Evolutionary conservation across 2,797 vertebrate species (phyloP), one percentile per base, ranked within the genome.

Genomic region (Rhinogobio ventralis): DNA sequence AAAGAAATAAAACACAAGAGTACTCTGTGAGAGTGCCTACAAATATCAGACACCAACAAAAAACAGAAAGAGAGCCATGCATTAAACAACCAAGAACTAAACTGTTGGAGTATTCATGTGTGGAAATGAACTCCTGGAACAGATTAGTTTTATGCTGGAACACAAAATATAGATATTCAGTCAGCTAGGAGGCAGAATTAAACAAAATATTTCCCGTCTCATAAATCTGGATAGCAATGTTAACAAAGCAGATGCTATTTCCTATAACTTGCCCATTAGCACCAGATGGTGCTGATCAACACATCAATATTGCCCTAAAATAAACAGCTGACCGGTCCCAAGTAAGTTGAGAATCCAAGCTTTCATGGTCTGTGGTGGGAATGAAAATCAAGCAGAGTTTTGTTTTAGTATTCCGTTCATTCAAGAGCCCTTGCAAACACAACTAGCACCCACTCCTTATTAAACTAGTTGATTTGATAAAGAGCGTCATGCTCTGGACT

Each of bases 191-290:
- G 83, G 23, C 72, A 60, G 45, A 82, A 62, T 81, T 66, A 84
- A 78, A 75, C 60, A 82, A 85, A 81, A 83, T 81, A 86, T 87
- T 89, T 82, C 79, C 46, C 67, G 53, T 51, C 45, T 84, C 75
- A 83, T 86, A 85, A 88, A 87, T 86, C 85, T 66, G 53, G 68
- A 79, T 45, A 85, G 72, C 72, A 67, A 74, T 53, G 55, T 84
- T 84, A 86, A 76, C 76, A 85, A 84, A 45, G 60, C 84, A 90
- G 88, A 85, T 90, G 91, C 86, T 85, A 89, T 76, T 85, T 87
- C 74, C 83, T 36, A 42, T 36, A 69, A 76, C 33, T 79, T 86
- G 67, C 20, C 75, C 30, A 79, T 79, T 71, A 82, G 69, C 64
- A 82, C 64, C 89, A 89, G 76, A 89, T 87, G 87, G 80, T 83